Conservation (phyloP, 2,888 invertebrate species). For the Apamea monoglypha region DNA sequence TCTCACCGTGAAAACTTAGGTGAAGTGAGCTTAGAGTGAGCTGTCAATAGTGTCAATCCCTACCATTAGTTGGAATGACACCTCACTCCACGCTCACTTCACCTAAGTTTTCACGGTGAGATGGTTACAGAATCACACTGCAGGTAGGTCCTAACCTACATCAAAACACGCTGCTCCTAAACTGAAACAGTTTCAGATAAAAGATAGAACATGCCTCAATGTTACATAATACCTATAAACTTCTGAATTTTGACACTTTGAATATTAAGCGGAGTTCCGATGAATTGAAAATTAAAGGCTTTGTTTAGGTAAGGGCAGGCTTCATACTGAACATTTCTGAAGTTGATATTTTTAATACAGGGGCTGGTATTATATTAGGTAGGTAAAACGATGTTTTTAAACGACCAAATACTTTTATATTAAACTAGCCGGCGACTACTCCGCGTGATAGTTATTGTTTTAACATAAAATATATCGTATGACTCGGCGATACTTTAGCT, state of each 20-base stretch:
- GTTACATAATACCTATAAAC: constrained; percentile 39
- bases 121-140: too few species aligned
- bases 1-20: too few species aligned
- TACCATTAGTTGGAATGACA: too few species aligned
- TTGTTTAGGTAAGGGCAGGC: constrained; percentile 20
- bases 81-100: too few species aligned
- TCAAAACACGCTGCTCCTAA: constrained; percentile 1
- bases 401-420: not conserved
- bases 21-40: too few species aligned
- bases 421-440: not conserved
- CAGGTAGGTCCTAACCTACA: constrained; percentile 14
- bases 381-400: not conserved
- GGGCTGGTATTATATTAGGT: not conserved
- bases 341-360: not conserved
- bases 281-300: constrained; percentile 40
- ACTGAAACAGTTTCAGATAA: constrained; percentile 47
- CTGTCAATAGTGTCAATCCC: too few species aligned
- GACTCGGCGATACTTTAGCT: not conserved
- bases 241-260: constrained; percentile 38
- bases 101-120: too few species aligned
- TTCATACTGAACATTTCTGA: constrained; percentile 18
- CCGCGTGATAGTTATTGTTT: too few species aligned
- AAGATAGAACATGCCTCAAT: constrained; percentile 51
- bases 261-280: constrained; percentile 41
- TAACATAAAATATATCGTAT: too few species aligned